A percentile compares a stretch with the other conserved stretches of the same genome.
Conservation (phyloP, 2,888 invertebrate genomes). For the Acanthosepion pharaonis region DNA sequence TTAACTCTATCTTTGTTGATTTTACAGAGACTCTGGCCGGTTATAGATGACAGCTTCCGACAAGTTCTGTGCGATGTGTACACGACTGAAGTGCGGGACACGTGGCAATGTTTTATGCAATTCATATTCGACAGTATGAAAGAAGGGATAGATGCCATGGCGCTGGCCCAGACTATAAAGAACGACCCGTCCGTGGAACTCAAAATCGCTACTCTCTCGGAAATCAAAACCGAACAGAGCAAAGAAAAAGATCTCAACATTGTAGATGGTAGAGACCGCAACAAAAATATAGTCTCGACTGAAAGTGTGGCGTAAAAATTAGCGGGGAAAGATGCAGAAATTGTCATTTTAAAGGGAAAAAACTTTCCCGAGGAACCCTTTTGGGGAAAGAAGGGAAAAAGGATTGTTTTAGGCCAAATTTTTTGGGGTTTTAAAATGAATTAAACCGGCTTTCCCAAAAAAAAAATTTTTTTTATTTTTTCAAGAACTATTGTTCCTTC, state of each 20-base stretch:
- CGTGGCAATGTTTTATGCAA: slow-evolving; percentile 10
- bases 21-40: slow-evolving; percentile 41
- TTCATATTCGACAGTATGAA: slow-evolving; percentile 43
- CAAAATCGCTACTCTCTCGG: not conserved
- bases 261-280: not conserved
- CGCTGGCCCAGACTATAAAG: not conserved
- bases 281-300: not conserved
- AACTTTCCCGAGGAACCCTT: too few relatives aligned
- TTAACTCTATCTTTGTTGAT: not conserved
- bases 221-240: not conserved
- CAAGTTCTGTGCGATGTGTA: slow-evolving; percentile 39
- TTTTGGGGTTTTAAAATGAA: too few relatives aligned
- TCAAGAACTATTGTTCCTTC: too few relatives aligned
- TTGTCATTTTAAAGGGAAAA: too few relatives aligned
- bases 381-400: too few relatives aligned
- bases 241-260: not conserved
- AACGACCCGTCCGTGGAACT: not conserved
- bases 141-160: slow-evolving; percentile 33
- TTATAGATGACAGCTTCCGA: slow-evolving; percentile 44
- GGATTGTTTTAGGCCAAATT: too few relatives aligned
- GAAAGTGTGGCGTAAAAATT: too few relatives aligned
- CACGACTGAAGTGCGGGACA: slow-evolving; percentile 40
- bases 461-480: too few relatives aligned
- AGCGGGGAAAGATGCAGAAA: too few relatives aligned
- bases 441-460: too few relatives aligned